phyloP scores from a whole-genome alignment of 2,113 vertebrate genomes.

The Anoplopoma fimbria region DNA sequence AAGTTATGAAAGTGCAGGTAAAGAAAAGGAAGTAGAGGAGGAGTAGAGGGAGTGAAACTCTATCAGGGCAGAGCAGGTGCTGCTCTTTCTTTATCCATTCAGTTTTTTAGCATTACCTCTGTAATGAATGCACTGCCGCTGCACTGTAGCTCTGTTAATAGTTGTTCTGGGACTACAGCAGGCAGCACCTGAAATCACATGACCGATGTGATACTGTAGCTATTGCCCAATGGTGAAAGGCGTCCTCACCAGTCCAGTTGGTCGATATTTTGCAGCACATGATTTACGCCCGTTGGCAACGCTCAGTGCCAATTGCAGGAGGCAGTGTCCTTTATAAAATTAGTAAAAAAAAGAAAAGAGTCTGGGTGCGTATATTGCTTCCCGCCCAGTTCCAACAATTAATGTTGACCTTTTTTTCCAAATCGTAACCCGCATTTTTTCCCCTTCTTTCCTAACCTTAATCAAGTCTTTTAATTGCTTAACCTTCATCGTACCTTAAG shows the following conservation, averaged over 20 bases:
- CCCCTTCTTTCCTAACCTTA: not conserved
- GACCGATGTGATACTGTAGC: not conserved
- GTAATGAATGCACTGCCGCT: slow-evolving; percentile 52
- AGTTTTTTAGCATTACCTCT: slow-evolving; percentile 39
- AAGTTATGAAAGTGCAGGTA: slow-evolving; percentile 40
- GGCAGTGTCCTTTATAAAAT: not conserved
- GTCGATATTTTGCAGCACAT: not conserved
- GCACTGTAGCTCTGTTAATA: slow-evolving; percentile 8
- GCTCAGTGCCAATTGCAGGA: not conserved
- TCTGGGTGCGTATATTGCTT: not conserved
- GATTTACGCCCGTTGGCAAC: not conserved
- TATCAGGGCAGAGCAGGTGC: slow-evolving; percentile 31
- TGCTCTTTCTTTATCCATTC: slow-evolving; percentile 29
- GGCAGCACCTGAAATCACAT: not conserved
- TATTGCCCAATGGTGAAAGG: not conserved
- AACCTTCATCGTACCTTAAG: slow-evolving; percentile 2
- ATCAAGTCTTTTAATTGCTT: slow-evolving; percentile 9
- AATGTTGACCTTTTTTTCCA: not conserved
- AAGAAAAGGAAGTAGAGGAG: slow-evolving; percentile 28
- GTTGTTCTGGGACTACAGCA: not conserved
- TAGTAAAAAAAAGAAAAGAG: not conserved
- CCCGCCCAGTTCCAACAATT: not conserved
- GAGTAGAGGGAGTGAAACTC: slow-evolving; percentile 45
- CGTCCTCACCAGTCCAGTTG: not conserved
- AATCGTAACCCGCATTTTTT: not conserved